A percentile compares a stretch with the other conserved stretches of the same genome.
phyloP scores from a whole-genome alignment of 2,113 vertebrate species.

The Barbus barbus region DNA sequence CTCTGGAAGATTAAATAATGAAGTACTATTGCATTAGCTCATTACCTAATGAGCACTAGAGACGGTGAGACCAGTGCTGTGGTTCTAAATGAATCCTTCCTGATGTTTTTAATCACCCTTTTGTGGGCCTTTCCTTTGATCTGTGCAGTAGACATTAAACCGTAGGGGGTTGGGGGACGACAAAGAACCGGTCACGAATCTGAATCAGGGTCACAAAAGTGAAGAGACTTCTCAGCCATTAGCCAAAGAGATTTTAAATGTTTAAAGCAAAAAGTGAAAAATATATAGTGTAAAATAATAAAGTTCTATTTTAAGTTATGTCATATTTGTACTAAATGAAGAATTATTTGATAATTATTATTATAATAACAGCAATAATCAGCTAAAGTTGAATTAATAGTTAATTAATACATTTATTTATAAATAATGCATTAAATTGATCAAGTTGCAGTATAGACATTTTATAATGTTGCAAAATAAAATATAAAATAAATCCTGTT shows the following conservation, averaged over 20 bases:
- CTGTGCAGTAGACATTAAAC: conserved; percentile 64
- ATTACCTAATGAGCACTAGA: conserved; percentile 15
- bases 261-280: background rate
- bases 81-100: conserved; percentile 64
- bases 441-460: too few species aligned
- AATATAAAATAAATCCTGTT: too few species aligned
- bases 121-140: conserved; percentile 69
- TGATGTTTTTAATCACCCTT: conserved; percentile 69
- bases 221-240: background rate
- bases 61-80: conserved; percentile 52
- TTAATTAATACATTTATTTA: background rate
- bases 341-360: background rate
- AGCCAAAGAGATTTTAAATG: background rate
- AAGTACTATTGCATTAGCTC: conserved; percentile 54
- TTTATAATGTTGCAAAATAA: too few species aligned
- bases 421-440: background rate
- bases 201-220: conserved; percentile 11
- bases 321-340: background rate
- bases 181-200: background rate
- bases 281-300: too few species aligned
- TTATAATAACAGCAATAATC: background rate
- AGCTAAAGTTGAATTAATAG: background rate
- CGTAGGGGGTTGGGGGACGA: conserved; percentile 43
- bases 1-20: conserved; percentile 50
- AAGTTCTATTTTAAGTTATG: background rate